Percentiles rank a stretch among this genome's conserved stretches.
Evolutionary conservation across 2,113 vertebrate species (phyloP).

Genomic region (Pantherophis guttatus): DNA sequence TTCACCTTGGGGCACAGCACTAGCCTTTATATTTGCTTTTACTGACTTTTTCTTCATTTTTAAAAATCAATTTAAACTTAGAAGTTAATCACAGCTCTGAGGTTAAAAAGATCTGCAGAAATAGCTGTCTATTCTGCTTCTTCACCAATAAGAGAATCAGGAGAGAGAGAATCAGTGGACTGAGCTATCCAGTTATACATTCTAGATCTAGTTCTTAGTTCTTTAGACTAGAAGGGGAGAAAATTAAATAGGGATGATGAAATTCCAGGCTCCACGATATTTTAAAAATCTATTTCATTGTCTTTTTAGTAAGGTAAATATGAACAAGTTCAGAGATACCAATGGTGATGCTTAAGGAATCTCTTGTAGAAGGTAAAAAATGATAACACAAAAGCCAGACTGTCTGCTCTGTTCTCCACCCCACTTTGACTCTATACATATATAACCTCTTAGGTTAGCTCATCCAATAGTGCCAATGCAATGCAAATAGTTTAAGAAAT

Average conservation of each 20-base stretch:
- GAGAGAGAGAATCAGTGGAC: not conserved
- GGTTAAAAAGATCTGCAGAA: slow-evolving; percentile 52
- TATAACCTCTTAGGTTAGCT: not conserved
- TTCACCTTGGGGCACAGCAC: slow-evolving; percentile 60
- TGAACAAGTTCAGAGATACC: not conserved
- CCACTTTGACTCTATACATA: not conserved
- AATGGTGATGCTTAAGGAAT: not conserved
- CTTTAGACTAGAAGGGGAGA: not conserved
- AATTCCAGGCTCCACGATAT: not conserved
- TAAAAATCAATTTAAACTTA: slow-evolving; percentile 64
- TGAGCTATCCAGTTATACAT: not conserved
- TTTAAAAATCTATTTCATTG: not conserved
- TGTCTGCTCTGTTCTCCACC: too few species aligned
- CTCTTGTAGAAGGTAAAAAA: not conserved
- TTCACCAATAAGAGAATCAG: slow-evolving; percentile 16
- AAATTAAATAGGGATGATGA: not conserved
- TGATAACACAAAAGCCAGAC: not conserved
- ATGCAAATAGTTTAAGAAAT: not conserved
- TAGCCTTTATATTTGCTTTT: slow-evolving; percentile 61
- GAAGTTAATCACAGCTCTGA: slow-evolving; percentile 65
- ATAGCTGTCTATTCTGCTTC: slow-evolving; percentile 42
- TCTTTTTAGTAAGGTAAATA: not conserved
- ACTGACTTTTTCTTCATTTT: slow-evolving; percentile 33
- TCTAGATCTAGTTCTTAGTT: not conserved
- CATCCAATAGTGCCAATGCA: not conserved